These are phyloP conservation scores for Fragum whitleyi DNA, from an alignment of 2,888 invertebrate genomes.

Conservation along the genomic window DNA sequence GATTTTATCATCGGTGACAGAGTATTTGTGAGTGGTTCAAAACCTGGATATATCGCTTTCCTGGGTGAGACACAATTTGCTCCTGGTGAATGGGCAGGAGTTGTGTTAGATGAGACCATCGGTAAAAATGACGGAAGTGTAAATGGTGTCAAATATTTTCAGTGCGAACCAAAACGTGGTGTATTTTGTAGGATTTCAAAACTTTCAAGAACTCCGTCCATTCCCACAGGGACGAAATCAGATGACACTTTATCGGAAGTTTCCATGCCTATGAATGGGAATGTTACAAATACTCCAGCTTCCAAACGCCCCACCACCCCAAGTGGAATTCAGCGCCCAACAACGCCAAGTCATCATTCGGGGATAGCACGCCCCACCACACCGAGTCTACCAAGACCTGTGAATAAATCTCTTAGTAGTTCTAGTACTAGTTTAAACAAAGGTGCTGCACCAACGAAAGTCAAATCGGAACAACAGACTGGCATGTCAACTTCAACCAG, in stretches of 20 bases:
- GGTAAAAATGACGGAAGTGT: slow-evolving; percentile 86
- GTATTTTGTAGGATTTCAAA: slow-evolving; percentile 89
- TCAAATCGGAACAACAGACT: slow-evolving; percentile 55
- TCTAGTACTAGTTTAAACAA: slow-evolving; percentile 75
- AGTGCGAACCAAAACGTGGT: slow-evolving; percentile 84
- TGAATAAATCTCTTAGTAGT: slow-evolving; percentile 70
- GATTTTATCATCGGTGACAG: slow-evolving; percentile 98
- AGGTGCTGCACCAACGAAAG: slow-evolving; percentile 63
- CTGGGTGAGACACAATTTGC: slow-evolving; percentile 85
- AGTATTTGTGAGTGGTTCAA: slow-evolving; percentile 89
- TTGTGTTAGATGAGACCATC: slow-evolving; percentile 83
- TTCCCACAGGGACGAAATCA: slow-evolving; percentile 51
- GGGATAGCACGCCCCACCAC: slow-evolving; percentile 54
- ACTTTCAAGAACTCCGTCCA: slow-evolving; percentile 86
- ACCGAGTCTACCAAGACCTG: slow-evolving; percentile 54
- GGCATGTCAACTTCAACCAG: slow-evolving; percentile 51
- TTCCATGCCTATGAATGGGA: slow-evolving; percentile 51
- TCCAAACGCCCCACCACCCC: slow-evolving; percentile 59
- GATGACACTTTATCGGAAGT: slow-evolving; percentile 59
- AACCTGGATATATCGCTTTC: slow-evolving; percentile 84
- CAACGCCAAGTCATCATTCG: slow-evolving; percentile 33
- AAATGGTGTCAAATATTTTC: slow-evolving; percentile 84
- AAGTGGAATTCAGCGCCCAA: slow-evolving; percentile 48
- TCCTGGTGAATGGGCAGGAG: slow-evolving; percentile 85
- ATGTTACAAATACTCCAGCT: slow-evolving; percentile 45